Conservation (phyloP, 2,888 invertebrate genomes). For the Amphipyra tragopoginis region DNA sequence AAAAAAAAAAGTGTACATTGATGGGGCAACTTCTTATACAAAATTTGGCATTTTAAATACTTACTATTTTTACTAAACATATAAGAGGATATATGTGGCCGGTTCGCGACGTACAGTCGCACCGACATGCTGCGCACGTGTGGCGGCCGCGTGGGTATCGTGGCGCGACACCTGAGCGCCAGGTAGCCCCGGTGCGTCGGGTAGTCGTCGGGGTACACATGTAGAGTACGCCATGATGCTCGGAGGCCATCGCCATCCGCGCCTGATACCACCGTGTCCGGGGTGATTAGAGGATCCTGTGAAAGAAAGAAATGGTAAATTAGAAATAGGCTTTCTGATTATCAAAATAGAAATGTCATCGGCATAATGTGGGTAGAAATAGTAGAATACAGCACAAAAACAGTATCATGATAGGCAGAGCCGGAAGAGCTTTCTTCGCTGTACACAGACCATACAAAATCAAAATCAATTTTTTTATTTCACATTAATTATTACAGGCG, state of each 20-base stretch:
- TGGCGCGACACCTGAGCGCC: constrained; percentile 82
- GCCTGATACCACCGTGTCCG: constrained; percentile 79
- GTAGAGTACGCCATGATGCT: constrained; percentile 84
- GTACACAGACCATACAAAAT: too few species aligned
- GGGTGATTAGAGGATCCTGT: constrained; percentile 83
- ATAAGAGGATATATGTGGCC: constrained; percentile 85
- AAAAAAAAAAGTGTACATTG: too few species aligned
- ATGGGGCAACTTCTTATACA: too few species aligned
- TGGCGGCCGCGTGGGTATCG: constrained; percentile 78
- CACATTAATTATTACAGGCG: too few species aligned
- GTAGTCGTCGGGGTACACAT: constrained; percentile 84
- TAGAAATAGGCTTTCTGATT: too few species aligned
- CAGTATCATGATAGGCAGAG: too few species aligned
- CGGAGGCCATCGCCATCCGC: constrained; percentile 83
- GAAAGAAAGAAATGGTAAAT: background rate
- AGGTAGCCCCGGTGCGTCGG: constrained; percentile 81
- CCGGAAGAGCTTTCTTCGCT: too few species aligned
- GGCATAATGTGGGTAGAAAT: too few species aligned
- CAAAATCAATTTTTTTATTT: too few species aligned
- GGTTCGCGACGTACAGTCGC: constrained; percentile 80
- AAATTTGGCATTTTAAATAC: constrained; percentile 53
- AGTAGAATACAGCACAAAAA: too few species aligned
- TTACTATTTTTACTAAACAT: constrained; percentile 89
- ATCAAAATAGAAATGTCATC: too few species aligned
- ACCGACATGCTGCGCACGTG: constrained; percentile 83